Percentiles rank a stretch among this genome's conserved stretches.
These are phyloP conservation scores for Timema cristinae DNA, from an alignment of 2,888 invertebrate species.

Conservation along the genomic window DNA sequence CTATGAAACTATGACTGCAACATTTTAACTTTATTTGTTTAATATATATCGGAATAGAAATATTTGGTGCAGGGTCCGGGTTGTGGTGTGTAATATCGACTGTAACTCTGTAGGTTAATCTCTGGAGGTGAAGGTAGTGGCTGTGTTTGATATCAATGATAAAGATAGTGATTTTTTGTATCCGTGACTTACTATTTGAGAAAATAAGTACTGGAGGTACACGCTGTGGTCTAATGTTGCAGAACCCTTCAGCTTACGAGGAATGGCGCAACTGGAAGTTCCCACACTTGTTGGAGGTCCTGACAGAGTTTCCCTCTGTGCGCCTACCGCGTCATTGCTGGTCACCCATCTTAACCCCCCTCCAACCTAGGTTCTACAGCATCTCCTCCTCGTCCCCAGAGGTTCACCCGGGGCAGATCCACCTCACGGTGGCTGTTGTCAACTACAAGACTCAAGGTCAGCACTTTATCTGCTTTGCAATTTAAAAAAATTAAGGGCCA, in stretches of 20 bases:
- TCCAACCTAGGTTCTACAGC: slow-evolving; percentile 91
- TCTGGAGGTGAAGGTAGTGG: slow-evolving; percentile 25
- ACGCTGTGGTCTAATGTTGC: slow-evolving; percentile 25
- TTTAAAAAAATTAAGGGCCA: too few species aligned
- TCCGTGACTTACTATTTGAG: not conserved
- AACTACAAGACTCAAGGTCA: slow-evolving; percentile 73
- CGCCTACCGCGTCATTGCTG: slow-evolving; percentile 76
- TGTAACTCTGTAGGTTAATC: too few species aligned
- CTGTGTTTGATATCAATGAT: too few species aligned
- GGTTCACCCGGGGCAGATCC: slow-evolving; percentile 72
- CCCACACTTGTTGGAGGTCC: slow-evolving; percentile 80
- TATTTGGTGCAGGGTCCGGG: too few species aligned
- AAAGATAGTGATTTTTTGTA: too few species aligned
- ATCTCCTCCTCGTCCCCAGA: slow-evolving; percentile 87
- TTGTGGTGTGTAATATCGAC: too few species aligned
- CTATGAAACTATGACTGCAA: too few species aligned
- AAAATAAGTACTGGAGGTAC: too few species aligned
- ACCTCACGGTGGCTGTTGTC: slow-evolving; percentile 89
- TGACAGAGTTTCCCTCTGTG: slow-evolving; percentile 84
- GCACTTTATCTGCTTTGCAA: not conserved
- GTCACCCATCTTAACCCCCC: slow-evolving; percentile 74
- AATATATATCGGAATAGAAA: too few species aligned
- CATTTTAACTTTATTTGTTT: too few species aligned
- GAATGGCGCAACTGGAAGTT: slow-evolving; percentile 87
- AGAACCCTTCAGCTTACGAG: slow-evolving; percentile 86